phyloP scores from a whole-genome alignment of 1,140 invertebrate species.

The Ostrea edulis region DNA sequence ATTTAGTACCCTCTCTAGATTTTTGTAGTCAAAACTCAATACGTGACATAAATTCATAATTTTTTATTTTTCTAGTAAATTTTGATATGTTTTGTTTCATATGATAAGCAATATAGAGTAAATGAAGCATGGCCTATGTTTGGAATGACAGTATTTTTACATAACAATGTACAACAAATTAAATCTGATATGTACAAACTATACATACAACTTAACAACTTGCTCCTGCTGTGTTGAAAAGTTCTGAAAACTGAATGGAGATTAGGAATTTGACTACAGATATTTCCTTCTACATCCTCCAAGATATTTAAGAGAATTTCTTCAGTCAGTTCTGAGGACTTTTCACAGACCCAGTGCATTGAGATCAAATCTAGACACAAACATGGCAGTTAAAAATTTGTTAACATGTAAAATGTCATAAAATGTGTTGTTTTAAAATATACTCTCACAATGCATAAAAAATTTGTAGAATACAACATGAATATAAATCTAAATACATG shows the following conservation, averaged over 20 bases:
- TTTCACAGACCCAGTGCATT: not conserved
- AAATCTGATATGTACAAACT: conserved; percentile 7
- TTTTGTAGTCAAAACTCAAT: not conserved
- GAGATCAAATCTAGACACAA: conserved; percentile 7
- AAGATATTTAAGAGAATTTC: no score
- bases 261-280: not conserved
- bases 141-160: conserved; percentile 23
- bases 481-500: not conserved
- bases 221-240: conserved; percentile 1
- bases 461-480: conserved; percentile 27
- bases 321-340: not conserved
- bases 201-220: conserved; percentile 33
- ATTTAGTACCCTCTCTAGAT: not conserved
- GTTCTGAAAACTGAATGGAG: not conserved
- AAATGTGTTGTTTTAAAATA: conserved; percentile 29
- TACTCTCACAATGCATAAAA: conserved; percentile 2
- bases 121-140: not conserved
- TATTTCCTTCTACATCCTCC: not conserved
- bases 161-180: conserved; percentile 8
- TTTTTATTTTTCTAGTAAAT: conserved; percentile 35
- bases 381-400: conserved; percentile 13
- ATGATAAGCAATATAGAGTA: conserved; percentile 31
- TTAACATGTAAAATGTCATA: conserved; percentile 24
- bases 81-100: conserved; percentile 37
- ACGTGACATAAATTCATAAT: not conserved